Conservation (phyloP, 1,140 invertebrate genomes). For the Mercenaria mercenaria region DNA sequence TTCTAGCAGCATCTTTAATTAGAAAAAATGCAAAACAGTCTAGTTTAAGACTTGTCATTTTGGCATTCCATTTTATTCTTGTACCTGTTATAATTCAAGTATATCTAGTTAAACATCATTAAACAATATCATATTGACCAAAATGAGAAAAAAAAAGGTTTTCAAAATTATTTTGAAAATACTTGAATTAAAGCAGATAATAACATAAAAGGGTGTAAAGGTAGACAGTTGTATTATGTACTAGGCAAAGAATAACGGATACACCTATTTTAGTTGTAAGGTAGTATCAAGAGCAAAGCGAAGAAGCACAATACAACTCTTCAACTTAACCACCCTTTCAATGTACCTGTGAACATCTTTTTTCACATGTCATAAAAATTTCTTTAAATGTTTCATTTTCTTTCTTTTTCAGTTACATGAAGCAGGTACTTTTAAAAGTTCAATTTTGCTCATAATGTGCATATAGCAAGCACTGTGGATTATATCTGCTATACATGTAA, state of each 20-base stretch:
- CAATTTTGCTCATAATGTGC: neutral
- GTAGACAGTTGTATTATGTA: no score
- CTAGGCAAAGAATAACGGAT: no score
- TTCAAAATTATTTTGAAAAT: no score
- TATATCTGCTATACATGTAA: neutral
- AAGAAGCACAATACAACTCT: no score
- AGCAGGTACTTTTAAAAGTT: conserved; percentile 4
- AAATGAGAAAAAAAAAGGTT: no score
- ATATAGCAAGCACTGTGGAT: neutral
- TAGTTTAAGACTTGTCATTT: neutral
- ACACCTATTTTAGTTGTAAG: no score
- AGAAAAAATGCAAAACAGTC: conserved; percentile 8
- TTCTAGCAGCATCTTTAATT: neutral
- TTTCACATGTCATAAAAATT: neutral
- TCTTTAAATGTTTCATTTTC: neutral
- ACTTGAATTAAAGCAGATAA: no score
- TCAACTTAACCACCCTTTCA: neutral
- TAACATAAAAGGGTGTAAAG: no score
- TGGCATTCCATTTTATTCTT: neutral
- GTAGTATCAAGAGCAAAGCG: no score
- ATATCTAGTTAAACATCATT: no score
- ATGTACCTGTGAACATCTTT: conserved; percentile 18
- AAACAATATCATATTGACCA: no score
- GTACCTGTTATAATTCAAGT: no score
- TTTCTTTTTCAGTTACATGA: neutral